Base-by-base conservation (phyloP, 2,888 invertebrate species). In the Eudemis profundana region DNA sequence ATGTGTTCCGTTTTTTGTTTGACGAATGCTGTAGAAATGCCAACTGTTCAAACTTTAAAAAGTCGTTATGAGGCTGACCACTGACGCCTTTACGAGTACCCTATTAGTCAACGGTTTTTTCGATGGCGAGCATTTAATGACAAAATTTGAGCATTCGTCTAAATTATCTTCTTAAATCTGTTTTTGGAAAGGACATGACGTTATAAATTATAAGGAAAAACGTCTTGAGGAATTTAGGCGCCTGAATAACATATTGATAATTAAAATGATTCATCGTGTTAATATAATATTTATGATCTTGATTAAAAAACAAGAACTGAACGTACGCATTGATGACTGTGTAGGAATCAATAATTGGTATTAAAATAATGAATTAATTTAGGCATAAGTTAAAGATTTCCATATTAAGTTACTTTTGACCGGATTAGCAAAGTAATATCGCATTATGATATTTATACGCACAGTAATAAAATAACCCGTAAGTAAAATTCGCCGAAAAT, bases 201-300 rank as follows among this genome's bases (percentile, higher is more conserved):
- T 36, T 23, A 36, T 2, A 12, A 10, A 4, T 8, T 29, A 29
- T 33, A 38, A 15, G 23, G 42, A 42, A 61, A 61, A 62, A 62
- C 14, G 17, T 8, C n/a, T 23, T 23, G n/a, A 23, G 38, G 53
- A 62, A 62, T 62, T 62, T 62, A 47, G 53, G 61, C 61, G 61
- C 61, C 46, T 36, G 50, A 27, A 33, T 50, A 61, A 44, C 42
- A 33, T 33, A 33, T n/a, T 51, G 42, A 15, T 36, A 51, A 44
- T 54, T 8, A 38, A 27, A 44, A 46, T 29, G 53, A 53, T 46
- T 36, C 53, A 36, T 8, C 27, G 36, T 53, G 42, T n/a, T n/a
- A 56, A 56, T 56, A 44, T n/a, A 44, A 29, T n/a, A 56, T 44
- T 42, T 38, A 17, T 29, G 27, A 19, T 29, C n/a, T 15, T 15